phyloP scores from a whole-genome alignment of 1,140 invertebrate species.

The Hycleus cichorii region DNA sequence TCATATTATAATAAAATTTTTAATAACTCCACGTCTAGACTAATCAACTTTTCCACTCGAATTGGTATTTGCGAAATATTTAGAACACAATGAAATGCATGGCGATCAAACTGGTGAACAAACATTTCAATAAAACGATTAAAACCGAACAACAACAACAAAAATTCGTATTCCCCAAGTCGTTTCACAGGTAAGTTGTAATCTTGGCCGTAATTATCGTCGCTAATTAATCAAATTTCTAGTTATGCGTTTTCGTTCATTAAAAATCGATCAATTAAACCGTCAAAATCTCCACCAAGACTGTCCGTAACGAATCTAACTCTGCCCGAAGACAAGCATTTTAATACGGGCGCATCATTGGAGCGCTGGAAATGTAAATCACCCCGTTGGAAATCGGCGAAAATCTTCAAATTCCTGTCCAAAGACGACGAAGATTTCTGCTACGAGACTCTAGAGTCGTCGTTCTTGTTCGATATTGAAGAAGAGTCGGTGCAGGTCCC shows the following conservation, averaged over 20 bases:
- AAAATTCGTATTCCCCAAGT: too few relatives aligned
- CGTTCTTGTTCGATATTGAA: background rate
- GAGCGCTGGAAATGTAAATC: slow-evolving; percentile 18
- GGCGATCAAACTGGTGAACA: background rate
- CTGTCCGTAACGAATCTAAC: background rate
- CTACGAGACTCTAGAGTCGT: slow-evolving; percentile 4
- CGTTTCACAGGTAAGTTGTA: background rate
- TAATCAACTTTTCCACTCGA: slow-evolving; percentile 4
- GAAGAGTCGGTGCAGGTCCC: background rate
- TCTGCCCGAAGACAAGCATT: slow-evolving; percentile 2
- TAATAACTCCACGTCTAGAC: slow-evolving; percentile 12
- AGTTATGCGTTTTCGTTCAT: slow-evolving; percentile 5
- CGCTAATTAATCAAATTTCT: background rate
- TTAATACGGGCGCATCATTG: slow-evolving; percentile 15
- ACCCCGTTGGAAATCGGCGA: slow-evolving; percentile 11
- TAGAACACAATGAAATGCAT: slow-evolving; percentile 1
- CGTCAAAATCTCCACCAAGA: background rate
- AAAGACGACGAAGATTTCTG: slow-evolving; percentile 10
- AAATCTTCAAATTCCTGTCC: background rate
- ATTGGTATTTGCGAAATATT: slow-evolving; percentile 1
- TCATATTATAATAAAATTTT: slow-evolving; percentile 17
- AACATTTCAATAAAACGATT: background rate
- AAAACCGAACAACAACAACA: background rate
- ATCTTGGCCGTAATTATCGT: background rate
- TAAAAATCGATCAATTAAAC: background rate